Evolutionary conservation across 2,113 vertebrate species (phyloP), one percentile per base, ranked within the genome.

Genomic region (Thalassarche chlororhynchos): DNA sequence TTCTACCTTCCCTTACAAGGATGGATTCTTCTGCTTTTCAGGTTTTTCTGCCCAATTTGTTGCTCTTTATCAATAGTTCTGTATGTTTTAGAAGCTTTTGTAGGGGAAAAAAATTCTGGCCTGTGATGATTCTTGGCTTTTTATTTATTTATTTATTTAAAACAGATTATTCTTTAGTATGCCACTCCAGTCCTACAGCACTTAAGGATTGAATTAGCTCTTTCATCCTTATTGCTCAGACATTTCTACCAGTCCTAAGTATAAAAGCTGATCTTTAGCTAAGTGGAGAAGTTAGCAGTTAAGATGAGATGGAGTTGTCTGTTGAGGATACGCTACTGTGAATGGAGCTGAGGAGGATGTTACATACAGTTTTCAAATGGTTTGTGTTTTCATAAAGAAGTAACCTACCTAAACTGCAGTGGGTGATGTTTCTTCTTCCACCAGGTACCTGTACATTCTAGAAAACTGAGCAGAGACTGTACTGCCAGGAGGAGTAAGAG

Each of bases 361-460:
- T 69, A 11, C 15, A 1, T 18, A 2, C 3, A 9, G 26, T 31
- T 75, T 65, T 62, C 0, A 3, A 47, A 20, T 14, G 46, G 36
- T 70, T 90, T 38, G 17, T 60, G 60, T 14, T 68, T 85, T 42
- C 24, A 10, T 40, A 17, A 29, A 49, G 42, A 20, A 34, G 65
- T 44, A 42, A 55, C 47, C 28, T 31, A 3, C 49, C 25, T 28
- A 10, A 23, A 5, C 51, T 65, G 32, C 9, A 9, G 44, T 34
- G 31, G 32, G 57, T 17, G 12, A 24, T 29, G 23, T 49, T 13
- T 34, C 9, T 46, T 40, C 44, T 64, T 17, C 55, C 36, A 26
- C 47, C 18, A 18, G n/a, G 14, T 42, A 42, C 54, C 25, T 62
- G 19, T 15, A 5, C 2, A 0, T 25, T 80, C 4, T 18, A 19